Base-by-base conservation (phyloP, 2,113 vertebrate species). In the Syngnathus scovelli region DNA sequence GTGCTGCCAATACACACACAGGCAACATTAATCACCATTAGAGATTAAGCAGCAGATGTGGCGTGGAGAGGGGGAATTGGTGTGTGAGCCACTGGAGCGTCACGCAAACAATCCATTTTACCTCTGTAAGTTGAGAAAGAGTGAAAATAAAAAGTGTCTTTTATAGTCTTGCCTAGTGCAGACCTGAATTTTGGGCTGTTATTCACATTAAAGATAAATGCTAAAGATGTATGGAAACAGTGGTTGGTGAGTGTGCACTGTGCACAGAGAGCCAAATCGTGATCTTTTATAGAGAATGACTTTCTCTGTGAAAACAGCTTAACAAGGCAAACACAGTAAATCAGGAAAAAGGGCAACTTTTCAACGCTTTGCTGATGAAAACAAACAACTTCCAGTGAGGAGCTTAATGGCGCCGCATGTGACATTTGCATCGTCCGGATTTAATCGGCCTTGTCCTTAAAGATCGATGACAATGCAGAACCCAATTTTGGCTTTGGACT, bases 11-110 rank as follows among this genome's bases (percentile, higher is more conserved):
- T 87, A 85, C 52, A 49, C 69, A 68, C 71, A 61, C 65, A 75
- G 77, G 51, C 64, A 70, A 70, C 86, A 86, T 89, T 85, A 81
- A 89, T 91, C 90, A 89, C 83, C 82, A 86, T 90, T 89, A 89
- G 69, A 81, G 84, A 86, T 84, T 83, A 79, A 67, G 77, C 73
- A 74, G 77, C 70, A 78, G 78, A 83, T 69, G 71, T 61, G 64
- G 71, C 64, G 68, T 62, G 69, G 75, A 67, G 58, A 68, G 60
- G 16, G 12, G 56, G 16, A 78, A 68, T 69, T 67, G 61, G 23
- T 79, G 63, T 44, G 51, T 54, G 58, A 81, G n/a, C 72, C 74
- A 69, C 7, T 78, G 43, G 59, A 84, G 66, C 71, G 55, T 36
- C 21, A 72, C 54, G 64, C 56, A 69, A 52, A 82, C 59, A 44